A percentile compares a stretch with the other conserved stretches of the same genome.
Conservation (phyloP, 2,797 vertebrate genomes). For the Petrocephalus schoutedeni region DNA sequence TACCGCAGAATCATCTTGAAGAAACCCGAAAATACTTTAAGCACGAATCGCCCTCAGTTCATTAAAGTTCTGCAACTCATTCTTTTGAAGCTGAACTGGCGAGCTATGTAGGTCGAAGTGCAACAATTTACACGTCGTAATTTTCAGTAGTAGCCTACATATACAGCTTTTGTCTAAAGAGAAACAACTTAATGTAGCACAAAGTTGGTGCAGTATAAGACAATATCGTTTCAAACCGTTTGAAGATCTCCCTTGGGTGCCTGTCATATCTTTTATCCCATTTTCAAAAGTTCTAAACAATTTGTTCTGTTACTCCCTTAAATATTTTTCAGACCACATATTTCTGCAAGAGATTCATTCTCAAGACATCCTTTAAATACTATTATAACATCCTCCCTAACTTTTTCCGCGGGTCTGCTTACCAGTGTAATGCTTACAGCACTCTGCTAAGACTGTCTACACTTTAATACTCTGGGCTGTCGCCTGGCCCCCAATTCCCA, state of each 20-base stretch:
- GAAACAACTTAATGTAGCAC: background rate
- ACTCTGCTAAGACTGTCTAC: conserved; percentile 59
- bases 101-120: background rate
- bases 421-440: conserved; percentile 51
- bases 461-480: conserved; percentile 68
- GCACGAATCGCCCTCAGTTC: background rate
- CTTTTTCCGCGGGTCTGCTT: conserved; percentile 3
- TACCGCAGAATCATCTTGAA: background rate
- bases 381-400: conserved; percentile 4
- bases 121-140: background rate
- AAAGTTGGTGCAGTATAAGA: background rate
- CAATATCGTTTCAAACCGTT: background rate
- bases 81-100: background rate
- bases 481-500: conserved; percentile 69
- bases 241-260: background rate
- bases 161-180: background rate
- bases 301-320: background rate
- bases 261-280: background rate
- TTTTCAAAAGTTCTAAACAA: background rate
- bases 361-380: conserved; percentile 5
- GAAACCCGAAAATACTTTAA: background rate
- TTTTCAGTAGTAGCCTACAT: background rate
- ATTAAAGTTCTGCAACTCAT: background rate
- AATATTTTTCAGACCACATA: background rate
- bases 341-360: background rate